Conservation (phyloP, 92 coral and sea anemone genomes). For the Epizoanthus illoricatus region DNA sequence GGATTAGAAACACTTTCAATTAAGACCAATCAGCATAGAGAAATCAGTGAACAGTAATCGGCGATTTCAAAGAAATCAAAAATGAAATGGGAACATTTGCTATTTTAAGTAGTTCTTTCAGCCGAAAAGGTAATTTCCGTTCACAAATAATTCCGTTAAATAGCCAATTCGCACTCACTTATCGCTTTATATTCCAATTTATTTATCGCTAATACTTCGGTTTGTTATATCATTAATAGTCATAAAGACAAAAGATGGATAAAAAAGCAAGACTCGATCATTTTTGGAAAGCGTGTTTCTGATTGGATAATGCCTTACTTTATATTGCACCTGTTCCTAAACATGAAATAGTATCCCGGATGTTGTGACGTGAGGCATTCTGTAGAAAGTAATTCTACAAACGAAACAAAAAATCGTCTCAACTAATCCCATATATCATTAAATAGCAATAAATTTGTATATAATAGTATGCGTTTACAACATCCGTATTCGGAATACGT, state of each 20-base stretch:
- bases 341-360: neutral
- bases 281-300: neutral
- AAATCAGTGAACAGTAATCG: constrained; percentile 34
- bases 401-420: neutral
- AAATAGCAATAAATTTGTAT: neutral
- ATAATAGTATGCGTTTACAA: neutral
- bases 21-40: constrained; percentile 31
- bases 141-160: neutral
- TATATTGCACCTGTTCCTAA: constrained; percentile 27
- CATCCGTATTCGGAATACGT: neutral
- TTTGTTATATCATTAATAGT: constrained; percentile 28
- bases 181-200: neutral
- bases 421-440: neutral
- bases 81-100: constrained; percentile 12
- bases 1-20: constrained; percentile 39
- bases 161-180: constrained; percentile 21
- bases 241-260: constrained; percentile 31
- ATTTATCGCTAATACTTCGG: neutral
- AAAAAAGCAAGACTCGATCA: neutral
- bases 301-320: constrained; percentile 11
- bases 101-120: constrained; percentile 2
- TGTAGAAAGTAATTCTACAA: neutral
- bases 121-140: neutral
- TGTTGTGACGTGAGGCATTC: neutral
- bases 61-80: constrained; percentile 7